These are phyloP conservation scores for Amitus sp. DNA, from an alignment of 2,888 invertebrate genomes.

Conservation along the genomic window DNA sequence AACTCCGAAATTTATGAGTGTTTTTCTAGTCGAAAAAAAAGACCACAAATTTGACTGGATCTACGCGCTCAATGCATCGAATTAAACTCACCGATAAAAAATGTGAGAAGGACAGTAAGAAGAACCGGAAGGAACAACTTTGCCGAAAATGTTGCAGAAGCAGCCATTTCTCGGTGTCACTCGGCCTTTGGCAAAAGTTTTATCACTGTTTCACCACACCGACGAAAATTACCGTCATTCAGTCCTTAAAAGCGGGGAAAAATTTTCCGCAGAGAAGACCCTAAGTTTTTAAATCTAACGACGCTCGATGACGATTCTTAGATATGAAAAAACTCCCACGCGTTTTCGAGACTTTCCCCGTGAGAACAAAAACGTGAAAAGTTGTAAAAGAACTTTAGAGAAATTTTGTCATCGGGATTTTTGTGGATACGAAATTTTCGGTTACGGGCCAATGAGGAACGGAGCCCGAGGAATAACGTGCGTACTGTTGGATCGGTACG, in stretches of 20 bases:
- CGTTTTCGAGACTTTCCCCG: neutral
- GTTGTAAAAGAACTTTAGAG: neutral
- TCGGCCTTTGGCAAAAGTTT: slow-evolving; percentile 10
- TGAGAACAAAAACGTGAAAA: neutral
- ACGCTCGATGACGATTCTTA: neutral
- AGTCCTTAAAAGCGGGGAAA: neutral
- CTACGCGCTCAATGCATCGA: too few relatives aligned
- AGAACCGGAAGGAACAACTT: slow-evolving; percentile 50
- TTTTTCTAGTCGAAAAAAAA: too few relatives aligned
- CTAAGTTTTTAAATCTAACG: neutral
- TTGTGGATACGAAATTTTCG: neutral
- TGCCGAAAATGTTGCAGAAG: slow-evolving; percentile 32
- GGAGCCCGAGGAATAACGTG: slow-evolving; percentile 28
- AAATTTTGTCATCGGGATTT: neutral
- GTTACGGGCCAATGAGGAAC: neutral
- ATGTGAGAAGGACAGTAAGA: slow-evolving; percentile 43
- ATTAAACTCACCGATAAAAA: slow-evolving; percentile 57
- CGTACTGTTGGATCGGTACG: slow-evolving; percentile 57
- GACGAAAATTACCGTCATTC: neutral
- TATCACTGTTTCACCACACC: slow-evolving; percentile 13
- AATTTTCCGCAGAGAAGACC: neutral
- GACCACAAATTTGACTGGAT: too few relatives aligned
- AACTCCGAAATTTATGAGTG: too few relatives aligned
- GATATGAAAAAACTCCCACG: neutral
- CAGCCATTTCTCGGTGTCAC: slow-evolving; percentile 29